Conservation (phyloP, 2,797 vertebrate genomes). For the Salmo trutta region DNA sequence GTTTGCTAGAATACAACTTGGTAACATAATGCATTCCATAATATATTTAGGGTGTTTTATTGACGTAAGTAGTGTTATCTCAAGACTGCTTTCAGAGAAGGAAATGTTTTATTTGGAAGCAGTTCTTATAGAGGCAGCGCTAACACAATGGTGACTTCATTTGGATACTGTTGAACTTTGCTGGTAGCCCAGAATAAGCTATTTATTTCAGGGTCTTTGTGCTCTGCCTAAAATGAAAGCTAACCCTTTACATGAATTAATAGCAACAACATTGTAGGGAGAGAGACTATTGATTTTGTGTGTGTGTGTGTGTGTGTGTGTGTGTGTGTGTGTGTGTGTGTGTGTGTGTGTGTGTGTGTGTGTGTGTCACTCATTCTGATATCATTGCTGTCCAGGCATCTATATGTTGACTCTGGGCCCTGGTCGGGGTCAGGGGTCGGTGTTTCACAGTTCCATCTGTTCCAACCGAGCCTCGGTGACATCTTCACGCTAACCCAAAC, state of each 20-base stretch:
- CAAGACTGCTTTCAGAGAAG: background rate
- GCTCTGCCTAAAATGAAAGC: background rate
- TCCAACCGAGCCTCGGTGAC: conserved; percentile 20
- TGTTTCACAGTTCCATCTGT: conserved; percentile 25
- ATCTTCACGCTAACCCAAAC: conserved; percentile 11
- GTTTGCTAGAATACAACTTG: conserved; percentile 33
- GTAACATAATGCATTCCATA: background rate
- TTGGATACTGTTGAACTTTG: background rate
- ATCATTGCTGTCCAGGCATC: background rate
- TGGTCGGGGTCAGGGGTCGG: no score
- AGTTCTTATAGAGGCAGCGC: no score
- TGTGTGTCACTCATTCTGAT: no score
- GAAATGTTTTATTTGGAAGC: background rate
- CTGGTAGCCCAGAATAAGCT: no score
- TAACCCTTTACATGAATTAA: no score
- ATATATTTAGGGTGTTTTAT: background rate
- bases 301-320: no score
- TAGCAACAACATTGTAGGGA: no score
- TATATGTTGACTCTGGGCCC: background rate
- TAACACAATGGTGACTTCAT: background rate
- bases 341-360: no score
- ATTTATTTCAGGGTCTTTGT: background rate
- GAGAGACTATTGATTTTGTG: no score
- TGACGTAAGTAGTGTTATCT: background rate
- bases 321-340: no score